A percentile compares a stretch with the other conserved stretches of the same genome.
These are phyloP conservation scores for Leptinotarsa rubiginosa DNA, from an alignment of 2,888 invertebrate species.

Conservation along the genomic window DNA sequence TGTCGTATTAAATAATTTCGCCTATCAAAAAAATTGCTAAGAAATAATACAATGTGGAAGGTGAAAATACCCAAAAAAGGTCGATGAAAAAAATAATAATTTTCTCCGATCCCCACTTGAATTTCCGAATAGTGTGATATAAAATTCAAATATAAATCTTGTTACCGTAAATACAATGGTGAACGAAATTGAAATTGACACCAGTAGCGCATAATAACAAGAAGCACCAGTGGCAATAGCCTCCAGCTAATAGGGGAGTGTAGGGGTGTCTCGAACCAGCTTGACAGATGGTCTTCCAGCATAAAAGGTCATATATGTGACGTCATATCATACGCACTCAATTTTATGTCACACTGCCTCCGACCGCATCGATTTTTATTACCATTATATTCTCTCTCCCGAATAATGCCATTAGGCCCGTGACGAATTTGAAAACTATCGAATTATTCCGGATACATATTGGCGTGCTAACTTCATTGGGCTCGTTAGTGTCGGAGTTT, in stretches of 20 bases:
- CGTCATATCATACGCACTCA: conserved; percentile 58
- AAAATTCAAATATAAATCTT: conserved; percentile 33
- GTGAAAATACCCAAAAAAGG: too few species aligned
- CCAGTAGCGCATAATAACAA: conserved; percentile 59
- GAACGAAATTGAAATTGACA: conserved; percentile 61
- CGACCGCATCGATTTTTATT: conserved; percentile 56
- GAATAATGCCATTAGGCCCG: conserved; percentile 29
- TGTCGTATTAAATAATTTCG: too few species aligned
- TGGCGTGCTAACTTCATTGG: conserved; percentile 24
- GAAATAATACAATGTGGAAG: too few species aligned
- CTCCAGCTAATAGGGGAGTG: conserved; percentile 55
- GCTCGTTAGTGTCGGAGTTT: conserved; percentile 14
- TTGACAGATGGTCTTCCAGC: conserved; percentile 63
- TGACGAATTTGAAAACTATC: conserved; percentile 27
- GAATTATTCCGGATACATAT: conserved; percentile 26
- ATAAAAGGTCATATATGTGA: conserved; percentile 64
- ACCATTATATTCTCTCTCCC: conserved; percentile 36
- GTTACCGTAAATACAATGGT: conserved; percentile 30
- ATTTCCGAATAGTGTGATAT: conserved; percentile 14
- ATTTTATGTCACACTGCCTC: conserved; percentile 54
- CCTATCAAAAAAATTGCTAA: too few species aligned
- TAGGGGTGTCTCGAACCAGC: conserved; percentile 51
- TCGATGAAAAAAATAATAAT: too few species aligned
- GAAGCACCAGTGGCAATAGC: conserved; percentile 56
- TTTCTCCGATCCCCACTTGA: neutral